These are phyloP conservation scores for Falco naumanni DNA, from an alignment of 2,797 vertebrate genomes.

Conservation along the genomic window DNA sequence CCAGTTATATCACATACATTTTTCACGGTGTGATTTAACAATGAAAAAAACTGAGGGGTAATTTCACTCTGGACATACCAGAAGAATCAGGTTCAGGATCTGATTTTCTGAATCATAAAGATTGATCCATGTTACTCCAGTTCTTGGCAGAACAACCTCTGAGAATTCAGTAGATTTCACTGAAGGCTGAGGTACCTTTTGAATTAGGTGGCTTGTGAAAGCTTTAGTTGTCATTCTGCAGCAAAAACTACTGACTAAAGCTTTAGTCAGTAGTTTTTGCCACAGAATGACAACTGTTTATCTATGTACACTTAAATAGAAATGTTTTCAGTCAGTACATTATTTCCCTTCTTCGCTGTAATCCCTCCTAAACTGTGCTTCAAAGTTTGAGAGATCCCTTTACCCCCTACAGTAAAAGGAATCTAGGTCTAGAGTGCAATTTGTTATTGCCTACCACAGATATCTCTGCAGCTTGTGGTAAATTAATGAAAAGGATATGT, in stretches of 20 bases:
- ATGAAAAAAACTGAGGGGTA: not conserved
- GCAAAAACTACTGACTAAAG: not conserved
- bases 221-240: not conserved
- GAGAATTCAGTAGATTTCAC: not conserved
- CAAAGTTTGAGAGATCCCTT: not conserved
- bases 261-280: not conserved
- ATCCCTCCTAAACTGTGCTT: not conserved
- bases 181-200: not conserved
- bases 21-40: not conserved
- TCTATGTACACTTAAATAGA: not conserved
- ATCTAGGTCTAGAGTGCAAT: not conserved
- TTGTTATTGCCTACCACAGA: not conserved
- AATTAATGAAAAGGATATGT: constrained; percentile 5
- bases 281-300: not conserved
- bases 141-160: not conserved
- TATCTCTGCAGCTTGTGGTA: not conserved
- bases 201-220: not conserved
- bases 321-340: not conserved
- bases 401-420: not conserved
- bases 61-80: not conserved
- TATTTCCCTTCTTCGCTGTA: not conserved
- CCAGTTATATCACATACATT: not conserved
- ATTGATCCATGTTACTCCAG: not conserved
- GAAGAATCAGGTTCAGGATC: not conserved
- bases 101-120: not conserved